These are phyloP conservation scores for Lepidocolaptes lacrymiger DNA, from an alignment of 2,797 vertebrate species.

Conservation along the genomic window DNA sequence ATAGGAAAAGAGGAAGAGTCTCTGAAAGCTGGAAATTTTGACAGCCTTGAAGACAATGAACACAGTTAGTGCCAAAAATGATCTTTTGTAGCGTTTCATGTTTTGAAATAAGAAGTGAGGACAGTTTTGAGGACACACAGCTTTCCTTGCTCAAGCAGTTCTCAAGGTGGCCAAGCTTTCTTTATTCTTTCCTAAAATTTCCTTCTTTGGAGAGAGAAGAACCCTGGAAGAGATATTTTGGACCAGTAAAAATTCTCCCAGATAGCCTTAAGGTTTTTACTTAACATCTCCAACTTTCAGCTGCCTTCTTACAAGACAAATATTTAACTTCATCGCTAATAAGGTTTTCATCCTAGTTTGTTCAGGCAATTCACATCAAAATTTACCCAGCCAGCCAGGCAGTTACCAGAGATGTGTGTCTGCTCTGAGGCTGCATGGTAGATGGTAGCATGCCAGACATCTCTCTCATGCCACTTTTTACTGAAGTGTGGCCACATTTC, in stretches of 20 bases:
- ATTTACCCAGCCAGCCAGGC: neutral
- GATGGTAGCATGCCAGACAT: neutral
- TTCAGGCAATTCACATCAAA: neutral
- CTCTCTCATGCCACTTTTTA: neutral
- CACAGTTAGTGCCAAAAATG: neutral
- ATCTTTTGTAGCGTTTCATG: neutral
- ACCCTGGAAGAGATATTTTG: neutral
- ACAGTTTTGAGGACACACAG: neutral
- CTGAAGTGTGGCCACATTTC: neutral
- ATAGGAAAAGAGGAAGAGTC: neutral
- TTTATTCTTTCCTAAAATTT: neutral
- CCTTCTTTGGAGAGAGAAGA: neutral
- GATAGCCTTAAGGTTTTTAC: neutral
- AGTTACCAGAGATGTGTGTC: neutral
- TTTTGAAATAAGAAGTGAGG: neutral
- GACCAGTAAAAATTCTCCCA: neutral
- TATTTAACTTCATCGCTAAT: neutral
- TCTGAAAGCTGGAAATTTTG: neutral
- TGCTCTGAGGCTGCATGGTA: rapidly evolving
- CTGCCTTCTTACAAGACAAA: neutral
- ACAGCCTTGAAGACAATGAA: neutral
- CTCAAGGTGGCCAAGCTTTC: neutral
- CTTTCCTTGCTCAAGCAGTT: neutral
- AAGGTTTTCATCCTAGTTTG: neutral
- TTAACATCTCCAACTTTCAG: neutral